phyloP scores from a whole-genome alignment of 2,888 invertebrate genomes.

The Hylaea fasciaria region DNA sequence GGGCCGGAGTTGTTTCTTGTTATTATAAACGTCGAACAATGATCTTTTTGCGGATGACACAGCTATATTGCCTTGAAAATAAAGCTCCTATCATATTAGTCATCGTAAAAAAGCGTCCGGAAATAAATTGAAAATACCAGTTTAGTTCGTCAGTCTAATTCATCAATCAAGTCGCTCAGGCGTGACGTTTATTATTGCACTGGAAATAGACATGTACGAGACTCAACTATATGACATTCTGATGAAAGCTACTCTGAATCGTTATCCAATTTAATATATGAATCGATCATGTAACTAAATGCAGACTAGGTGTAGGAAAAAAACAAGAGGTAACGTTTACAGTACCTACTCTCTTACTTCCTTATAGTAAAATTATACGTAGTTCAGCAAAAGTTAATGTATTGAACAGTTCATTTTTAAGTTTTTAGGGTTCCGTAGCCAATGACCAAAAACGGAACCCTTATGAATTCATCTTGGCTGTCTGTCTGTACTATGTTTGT shows the following conservation, averaged over 20 bases:
- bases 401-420: too few species aligned
- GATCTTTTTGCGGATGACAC: conserved; percentile 39
- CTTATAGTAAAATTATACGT: too few species aligned
- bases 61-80: conserved; percentile 33
- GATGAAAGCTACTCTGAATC: conserved; percentile 23
- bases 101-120: conserved; percentile 35
- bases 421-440: too few species aligned
- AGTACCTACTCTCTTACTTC: neutral
- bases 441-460: too few species aligned
- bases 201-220: conserved; percentile 30
- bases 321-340: neutral
- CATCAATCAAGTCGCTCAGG: conserved; percentile 33
- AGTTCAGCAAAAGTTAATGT: too few species aligned
- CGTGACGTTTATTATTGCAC: conserved; percentile 36
- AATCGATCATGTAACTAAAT: conserved; percentile 39
- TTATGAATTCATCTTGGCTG: too few species aligned
- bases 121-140: conserved; percentile 38
- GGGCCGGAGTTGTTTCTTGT: conserved; percentile 36
- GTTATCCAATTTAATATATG: conserved; percentile 15
- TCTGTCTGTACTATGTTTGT: too few species aligned
- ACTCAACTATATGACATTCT: conserved; percentile 26
- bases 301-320: neutral
- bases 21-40: conserved; percentile 29
- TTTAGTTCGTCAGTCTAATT: conserved; percentile 30
- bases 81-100: conserved; percentile 36